Evolutionary conservation across 2,113 vertebrate species (phyloP).

Genomic region (Prunella himalayana): DNA sequence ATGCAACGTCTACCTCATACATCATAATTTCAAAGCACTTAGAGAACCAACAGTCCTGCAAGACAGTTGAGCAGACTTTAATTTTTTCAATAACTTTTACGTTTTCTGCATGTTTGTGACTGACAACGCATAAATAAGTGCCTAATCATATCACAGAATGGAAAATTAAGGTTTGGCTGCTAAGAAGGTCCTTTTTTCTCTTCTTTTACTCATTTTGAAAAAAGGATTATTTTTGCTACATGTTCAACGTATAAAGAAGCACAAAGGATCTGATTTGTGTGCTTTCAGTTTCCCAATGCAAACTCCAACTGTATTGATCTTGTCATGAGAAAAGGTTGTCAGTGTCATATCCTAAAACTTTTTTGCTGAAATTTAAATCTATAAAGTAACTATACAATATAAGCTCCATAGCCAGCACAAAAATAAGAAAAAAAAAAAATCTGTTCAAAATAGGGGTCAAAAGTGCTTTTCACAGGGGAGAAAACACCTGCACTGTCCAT

Average conservation of each 20-base stretch:
- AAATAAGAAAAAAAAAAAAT: neutral
- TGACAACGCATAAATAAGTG: slow-evolving; percentile 69
- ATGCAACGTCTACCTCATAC: slow-evolving; percentile 87
- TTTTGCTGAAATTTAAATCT: neutral
- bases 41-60: slow-evolving; percentile 79
- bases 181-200: neutral
- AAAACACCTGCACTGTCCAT: neutral
- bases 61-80: slow-evolving; percentile 72
- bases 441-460: neutral
- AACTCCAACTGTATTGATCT: neutral
- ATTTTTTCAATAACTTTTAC: slow-evolving; percentile 76
- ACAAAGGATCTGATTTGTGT: neutral
- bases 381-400: neutral
- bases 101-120: slow-evolving; percentile 69
- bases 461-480: neutral
- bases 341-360: neutral
- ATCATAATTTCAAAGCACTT: slow-evolving; percentile 99
- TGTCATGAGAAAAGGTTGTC: neutral
- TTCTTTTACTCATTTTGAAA: neutral
- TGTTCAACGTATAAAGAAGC: neutral
- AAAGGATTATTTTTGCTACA: neutral
- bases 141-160: slow-evolving; percentile 58
- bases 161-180: slow-evolving; percentile 52
- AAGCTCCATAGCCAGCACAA: neutral
- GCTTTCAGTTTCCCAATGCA: neutral